These are phyloP conservation scores for Enteromius afrohamiltoni DNA, from an alignment of 2,797 vertebrate genomes.

Conservation along the genomic window DNA sequence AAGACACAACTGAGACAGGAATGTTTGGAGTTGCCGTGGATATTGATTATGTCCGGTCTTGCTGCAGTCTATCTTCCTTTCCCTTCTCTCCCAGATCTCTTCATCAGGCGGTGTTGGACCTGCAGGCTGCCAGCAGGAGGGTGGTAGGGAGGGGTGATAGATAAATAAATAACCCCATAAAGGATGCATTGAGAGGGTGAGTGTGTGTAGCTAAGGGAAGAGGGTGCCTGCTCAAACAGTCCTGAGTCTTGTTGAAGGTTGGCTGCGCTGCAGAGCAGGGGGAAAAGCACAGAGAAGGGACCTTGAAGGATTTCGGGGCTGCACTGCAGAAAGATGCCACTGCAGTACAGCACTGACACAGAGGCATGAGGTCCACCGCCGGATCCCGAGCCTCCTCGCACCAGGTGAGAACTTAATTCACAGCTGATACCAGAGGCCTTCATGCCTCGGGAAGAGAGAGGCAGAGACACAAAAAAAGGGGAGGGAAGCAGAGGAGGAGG, in stretches of 20 bases:
- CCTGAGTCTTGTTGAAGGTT: constrained; percentile 68
- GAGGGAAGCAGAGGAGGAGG: constrained; percentile 59
- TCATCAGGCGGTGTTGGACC: constrained; percentile 59
- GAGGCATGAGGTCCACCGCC: constrained; percentile 18
- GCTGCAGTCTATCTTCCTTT: constrained; percentile 57
- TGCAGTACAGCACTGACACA: constrained; percentile 59
- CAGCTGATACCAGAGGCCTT: constrained; percentile 50
- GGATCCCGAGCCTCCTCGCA: not conserved
- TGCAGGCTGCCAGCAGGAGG: constrained; percentile 71
- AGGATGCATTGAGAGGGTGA: constrained; percentile 77
- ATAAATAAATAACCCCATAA: constrained; percentile 78
- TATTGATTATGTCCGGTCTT: constrained; percentile 62
- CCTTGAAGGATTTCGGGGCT: constrained; percentile 34
- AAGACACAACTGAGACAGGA: constrained; percentile 7
- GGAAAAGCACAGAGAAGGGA: constrained; percentile 44
- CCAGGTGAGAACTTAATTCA: constrained; percentile 47
- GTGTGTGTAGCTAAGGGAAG: constrained; percentile 60
- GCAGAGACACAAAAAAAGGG: constrained; percentile 54
- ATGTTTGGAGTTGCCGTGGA: constrained; percentile 22
- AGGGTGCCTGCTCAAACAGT: constrained; percentile 69
- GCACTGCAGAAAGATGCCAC: constrained; percentile 50
- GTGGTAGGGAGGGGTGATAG: constrained; percentile 59
- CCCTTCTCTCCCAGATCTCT: constrained; percentile 52
- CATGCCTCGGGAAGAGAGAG: constrained; percentile 69
- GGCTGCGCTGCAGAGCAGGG: constrained; percentile 77